These are phyloP conservation scores for Anniella stebbinsi DNA, from an alignment of 2,797 vertebrate genomes.

Conservation along the genomic window DNA sequence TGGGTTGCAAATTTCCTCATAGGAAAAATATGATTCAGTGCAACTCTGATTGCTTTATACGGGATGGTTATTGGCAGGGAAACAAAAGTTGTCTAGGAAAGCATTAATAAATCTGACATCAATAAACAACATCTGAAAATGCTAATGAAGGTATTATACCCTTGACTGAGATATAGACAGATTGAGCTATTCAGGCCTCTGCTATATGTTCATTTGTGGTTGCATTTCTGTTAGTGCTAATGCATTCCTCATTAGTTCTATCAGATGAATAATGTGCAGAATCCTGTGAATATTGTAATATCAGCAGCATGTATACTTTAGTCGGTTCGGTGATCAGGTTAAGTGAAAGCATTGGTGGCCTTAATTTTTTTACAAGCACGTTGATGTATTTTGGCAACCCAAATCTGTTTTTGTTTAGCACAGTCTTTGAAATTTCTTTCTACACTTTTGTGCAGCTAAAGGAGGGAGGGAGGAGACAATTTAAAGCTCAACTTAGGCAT, in stretches of 20 bases:
- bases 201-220: constrained; percentile 49
- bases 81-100: constrained; percentile 40
- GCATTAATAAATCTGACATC: constrained; percentile 28
- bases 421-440: constrained; percentile 42
- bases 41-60: constrained; percentile 37
- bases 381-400: constrained; percentile 53
- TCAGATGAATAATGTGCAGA: constrained; percentile 47
- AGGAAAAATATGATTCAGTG: constrained; percentile 24
- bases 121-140: constrained; percentile 53
- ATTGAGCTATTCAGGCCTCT: constrained; percentile 48
- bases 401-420: constrained; percentile 49
- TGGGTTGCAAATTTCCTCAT: constrained; percentile 25
- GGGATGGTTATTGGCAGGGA: constrained; percentile 32
- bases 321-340: constrained; percentile 53
- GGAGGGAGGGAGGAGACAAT: background rate
- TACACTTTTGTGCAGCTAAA: constrained; percentile 8
- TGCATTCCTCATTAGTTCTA: constrained; percentile 28
- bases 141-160: constrained; percentile 43
- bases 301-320: constrained; percentile 20
- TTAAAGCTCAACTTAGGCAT: background rate
- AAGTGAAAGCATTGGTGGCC: constrained; percentile 38
- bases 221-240: constrained; percentile 50
- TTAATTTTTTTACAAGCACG: background rate
- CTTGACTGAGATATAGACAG: constrained; percentile 45
- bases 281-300: constrained; percentile 60